phyloP scores from a whole-genome alignment of 2,113 vertebrate genomes.

The Agelaius phoeniceus region DNA sequence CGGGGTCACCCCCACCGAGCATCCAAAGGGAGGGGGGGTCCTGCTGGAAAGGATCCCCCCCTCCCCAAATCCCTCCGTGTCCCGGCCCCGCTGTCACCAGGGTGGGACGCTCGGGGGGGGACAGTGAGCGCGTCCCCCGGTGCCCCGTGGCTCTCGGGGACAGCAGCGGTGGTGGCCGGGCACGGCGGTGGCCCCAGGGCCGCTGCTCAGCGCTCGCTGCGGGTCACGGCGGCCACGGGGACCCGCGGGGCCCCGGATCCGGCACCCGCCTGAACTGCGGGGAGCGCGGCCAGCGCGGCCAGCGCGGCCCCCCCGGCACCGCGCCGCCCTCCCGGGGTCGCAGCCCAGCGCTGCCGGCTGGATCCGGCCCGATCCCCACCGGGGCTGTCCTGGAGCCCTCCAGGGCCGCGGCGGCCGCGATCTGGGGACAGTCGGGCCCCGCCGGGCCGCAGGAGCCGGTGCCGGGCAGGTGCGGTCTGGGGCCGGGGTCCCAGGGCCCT shows the following conservation, averaged over 20 bases:
- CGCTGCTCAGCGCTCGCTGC: not conserved
- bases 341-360: too few relatives aligned
- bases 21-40: not conserved
- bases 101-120: not conserved
- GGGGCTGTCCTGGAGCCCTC: not conserved
- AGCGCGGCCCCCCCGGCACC: not conserved
- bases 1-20: constrained; percentile 65
- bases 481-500: not conserved
- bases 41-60: not conserved
- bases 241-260: not conserved
- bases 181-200: accelerated
- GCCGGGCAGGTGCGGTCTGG: not conserved
- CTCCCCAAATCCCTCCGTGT: not conserved
- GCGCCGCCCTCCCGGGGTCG: not conserved
- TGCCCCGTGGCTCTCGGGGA: not conserved
- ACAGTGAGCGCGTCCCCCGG: accelerated
- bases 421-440: accelerated
- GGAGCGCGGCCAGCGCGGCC: accelerated
- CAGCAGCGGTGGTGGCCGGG: not conserved
- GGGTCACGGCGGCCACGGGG: not conserved
- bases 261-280: not conserved
- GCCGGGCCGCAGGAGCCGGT: accelerated
- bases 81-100: accelerated
- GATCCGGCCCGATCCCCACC: not conserved
- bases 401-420: accelerated